phyloP scores from a whole-genome alignment of 2,888 invertebrate species.

The Cryptocephalus primarius region DNA sequence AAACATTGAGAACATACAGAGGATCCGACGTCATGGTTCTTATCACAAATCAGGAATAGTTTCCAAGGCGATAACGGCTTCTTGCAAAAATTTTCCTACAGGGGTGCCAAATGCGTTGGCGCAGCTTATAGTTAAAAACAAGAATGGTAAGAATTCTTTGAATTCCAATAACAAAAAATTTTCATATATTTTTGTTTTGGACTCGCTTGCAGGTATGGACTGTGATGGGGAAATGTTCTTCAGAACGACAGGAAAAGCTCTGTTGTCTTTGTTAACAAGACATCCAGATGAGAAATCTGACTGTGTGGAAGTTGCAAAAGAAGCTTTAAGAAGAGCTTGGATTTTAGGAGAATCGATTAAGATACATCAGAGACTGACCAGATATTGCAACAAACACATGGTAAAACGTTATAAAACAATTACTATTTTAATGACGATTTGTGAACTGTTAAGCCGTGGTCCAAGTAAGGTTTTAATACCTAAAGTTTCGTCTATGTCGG shows the following conservation, averaged over 20 bases:
- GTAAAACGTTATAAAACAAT: constrained; percentile 30
- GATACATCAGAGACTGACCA: constrained; percentile 55
- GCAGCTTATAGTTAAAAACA: constrained; percentile 32
- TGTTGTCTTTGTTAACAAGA: constrained; percentile 54
- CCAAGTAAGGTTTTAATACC: no score
- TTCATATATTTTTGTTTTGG: no score
- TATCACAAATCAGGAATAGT: constrained; percentile 28
- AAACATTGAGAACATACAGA: constrained; percentile 30
- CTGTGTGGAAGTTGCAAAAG: constrained; percentile 54
- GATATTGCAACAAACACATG: constrained; percentile 55
- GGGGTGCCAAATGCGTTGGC: constrained; percentile 32
- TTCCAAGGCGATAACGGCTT: constrained; percentile 27
- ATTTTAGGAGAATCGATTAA: constrained; percentile 54
- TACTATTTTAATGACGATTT: neutral
- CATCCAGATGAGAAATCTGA: constrained; percentile 45
- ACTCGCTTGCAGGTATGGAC: constrained; percentile 34
- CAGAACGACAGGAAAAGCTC: constrained; percentile 54
- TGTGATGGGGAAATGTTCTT: constrained; percentile 60
- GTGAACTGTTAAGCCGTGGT: no score
- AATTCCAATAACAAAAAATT: neutral
- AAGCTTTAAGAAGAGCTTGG: constrained; percentile 51
- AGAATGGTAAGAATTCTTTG: constrained; percentile 23
- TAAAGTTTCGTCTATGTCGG: no score
- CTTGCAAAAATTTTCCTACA: constrained; percentile 29
- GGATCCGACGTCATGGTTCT: constrained; percentile 25